These are phyloP conservation scores for Ictidomys tridecemlineatus DNA, from an alignment of 2,113 vertebrate species.

Conservation along the genomic window DNA sequence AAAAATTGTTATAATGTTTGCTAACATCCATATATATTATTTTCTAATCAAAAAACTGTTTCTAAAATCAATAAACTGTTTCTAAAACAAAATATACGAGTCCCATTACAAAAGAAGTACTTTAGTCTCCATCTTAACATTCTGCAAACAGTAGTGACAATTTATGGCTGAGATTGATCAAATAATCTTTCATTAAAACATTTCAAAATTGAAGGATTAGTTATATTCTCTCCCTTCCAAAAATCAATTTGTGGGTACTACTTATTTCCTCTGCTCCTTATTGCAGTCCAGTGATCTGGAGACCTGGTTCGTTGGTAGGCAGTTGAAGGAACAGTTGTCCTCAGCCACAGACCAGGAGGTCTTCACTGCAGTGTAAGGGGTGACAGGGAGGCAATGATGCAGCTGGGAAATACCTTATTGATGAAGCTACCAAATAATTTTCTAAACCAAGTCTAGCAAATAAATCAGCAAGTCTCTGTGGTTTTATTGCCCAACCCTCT, in stretches of 20 bases:
- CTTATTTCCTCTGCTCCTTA: constrained; percentile 31
- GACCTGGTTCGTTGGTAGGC: not conserved
- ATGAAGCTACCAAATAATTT: constrained; percentile 49
- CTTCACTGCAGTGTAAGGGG: not conserved
- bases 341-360: not conserved
- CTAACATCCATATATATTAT: not conserved
- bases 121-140: constrained; percentile 4
- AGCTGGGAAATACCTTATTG: constrained; percentile 35
- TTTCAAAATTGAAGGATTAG: not conserved
- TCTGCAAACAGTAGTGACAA: not conserved
- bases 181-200: not conserved
- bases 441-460: not conserved
- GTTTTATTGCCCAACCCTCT: constrained; percentile 34
- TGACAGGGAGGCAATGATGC: not conserved
- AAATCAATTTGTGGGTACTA: not conserved
- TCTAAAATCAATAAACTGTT: constrained; percentile 20
- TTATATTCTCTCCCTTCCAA: not conserved
- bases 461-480: constrained; percentile 21
- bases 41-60: constrained; percentile 25
- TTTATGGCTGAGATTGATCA: constrained; percentile 2
- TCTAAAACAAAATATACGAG: not conserved
- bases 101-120: not conserved
- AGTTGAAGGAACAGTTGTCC: not conserved
- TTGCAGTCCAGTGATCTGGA: not conserved
- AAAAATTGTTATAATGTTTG: not conserved